These are phyloP conservation scores for Dynastes tityus DNA, from an alignment of 2,888 invertebrate genomes.

Conservation along the genomic window DNA sequence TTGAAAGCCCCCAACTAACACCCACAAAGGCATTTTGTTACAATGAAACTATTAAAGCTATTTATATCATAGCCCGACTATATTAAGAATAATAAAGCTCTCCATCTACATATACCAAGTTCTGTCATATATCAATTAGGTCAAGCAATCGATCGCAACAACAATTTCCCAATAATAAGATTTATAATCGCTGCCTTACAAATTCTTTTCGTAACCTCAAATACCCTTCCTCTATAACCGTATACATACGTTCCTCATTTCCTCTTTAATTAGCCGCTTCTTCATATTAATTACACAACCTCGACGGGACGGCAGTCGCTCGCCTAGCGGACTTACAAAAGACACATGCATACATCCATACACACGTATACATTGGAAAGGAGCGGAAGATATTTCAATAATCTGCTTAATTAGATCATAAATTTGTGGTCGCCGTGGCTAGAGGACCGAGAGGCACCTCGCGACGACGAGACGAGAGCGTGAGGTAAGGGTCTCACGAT, in stretches of 20 bases:
- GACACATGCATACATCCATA: not conserved
- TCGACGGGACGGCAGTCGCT: too few species aligned
- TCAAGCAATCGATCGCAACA: not conserved
- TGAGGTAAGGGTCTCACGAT: conserved; percentile 60
- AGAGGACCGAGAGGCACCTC: conserved; percentile 1
- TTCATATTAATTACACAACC: conserved; percentile 10
- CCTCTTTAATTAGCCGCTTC: not conserved
- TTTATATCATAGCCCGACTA: too few species aligned
- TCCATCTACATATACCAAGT: too few species aligned
- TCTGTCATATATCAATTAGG: too few species aligned
- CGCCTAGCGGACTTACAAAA: not conserved
- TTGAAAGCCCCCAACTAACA: too few species aligned
- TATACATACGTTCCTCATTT: not conserved
- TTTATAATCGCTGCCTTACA: not conserved
- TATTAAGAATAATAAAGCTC: too few species aligned
- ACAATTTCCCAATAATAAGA: not conserved
- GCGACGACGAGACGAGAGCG: conserved; percentile 8
- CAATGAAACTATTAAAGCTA: too few species aligned
- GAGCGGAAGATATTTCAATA: conserved; percentile 34
- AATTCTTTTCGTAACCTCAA: too few species aligned
- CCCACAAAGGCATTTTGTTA: too few species aligned
- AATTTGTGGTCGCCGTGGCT: conserved; percentile 9
- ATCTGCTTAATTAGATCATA: conserved; percentile 44
- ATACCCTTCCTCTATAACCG: too few species aligned
- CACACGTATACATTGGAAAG: not conserved